Evolutionary conservation across 2,888 invertebrate genomes (phyloP).

Genomic region (Brachylomia viminalis): DNA sequence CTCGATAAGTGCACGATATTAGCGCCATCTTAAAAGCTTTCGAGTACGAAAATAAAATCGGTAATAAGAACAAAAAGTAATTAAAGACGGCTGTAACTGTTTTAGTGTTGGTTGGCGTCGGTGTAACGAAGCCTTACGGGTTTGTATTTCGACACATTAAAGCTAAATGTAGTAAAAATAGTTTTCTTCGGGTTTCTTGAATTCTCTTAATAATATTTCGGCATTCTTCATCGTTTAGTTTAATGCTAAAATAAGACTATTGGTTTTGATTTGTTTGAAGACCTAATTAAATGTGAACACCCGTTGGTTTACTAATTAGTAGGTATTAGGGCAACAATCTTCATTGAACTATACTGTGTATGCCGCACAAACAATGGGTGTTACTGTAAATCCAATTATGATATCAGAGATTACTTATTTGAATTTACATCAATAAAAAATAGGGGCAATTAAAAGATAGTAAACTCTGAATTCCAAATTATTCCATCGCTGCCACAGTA

Average conservation of each 20-base stretch:
- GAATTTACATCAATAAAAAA: not conserved
- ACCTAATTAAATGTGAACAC: conserved; percentile 38
- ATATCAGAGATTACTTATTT: conserved; percentile 13
- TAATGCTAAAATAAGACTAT: not conserved
- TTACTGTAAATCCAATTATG: conserved; percentile 41
- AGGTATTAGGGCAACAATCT: conserved; percentile 28
- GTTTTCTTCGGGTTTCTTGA: not conserved
- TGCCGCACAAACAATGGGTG: conserved; percentile 33
- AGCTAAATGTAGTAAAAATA: conserved; percentile 37
- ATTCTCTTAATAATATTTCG: conserved; percentile 19
- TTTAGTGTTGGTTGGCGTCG: conserved; percentile 71
- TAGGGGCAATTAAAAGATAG: not conserved
- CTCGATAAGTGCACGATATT: conserved; percentile 81
- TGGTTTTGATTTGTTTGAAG: conserved; percentile 12
- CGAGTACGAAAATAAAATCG: conserved; percentile 73
- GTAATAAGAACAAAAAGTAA: conserved; percentile 82
- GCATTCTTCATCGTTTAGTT: conserved; percentile 1
- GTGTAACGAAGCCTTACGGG: conserved; percentile 66
- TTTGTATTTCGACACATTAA: conserved; percentile 79
- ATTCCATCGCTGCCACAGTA: not conserved
- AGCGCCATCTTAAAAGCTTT: conserved; percentile 86
- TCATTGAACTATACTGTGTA: conserved; percentile 16
- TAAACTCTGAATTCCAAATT: not conserved
- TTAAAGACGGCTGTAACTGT: conserved; percentile 81
- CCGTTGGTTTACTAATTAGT: conserved; percentile 27